These are phyloP conservation scores for Mus spretus DNA, from an alignment of 2,797 vertebrate genomes.

Conservation along the genomic window DNA sequence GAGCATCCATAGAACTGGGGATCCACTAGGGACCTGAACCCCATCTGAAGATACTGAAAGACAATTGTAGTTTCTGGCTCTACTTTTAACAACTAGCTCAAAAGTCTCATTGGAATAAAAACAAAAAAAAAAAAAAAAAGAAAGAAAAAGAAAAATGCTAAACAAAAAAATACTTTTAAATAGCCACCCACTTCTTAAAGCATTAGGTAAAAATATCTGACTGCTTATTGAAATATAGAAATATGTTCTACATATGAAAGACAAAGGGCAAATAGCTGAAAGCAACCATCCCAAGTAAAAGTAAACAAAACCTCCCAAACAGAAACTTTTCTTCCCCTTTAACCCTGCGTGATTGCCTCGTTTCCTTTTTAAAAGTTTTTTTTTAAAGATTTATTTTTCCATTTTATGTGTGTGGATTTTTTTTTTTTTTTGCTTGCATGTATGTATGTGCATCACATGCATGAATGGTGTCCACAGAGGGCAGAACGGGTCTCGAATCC, in stretches of 20 bases:
- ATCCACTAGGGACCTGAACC: background rate
- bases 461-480: background rate
- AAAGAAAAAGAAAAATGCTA: background rate
- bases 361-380: background rate
- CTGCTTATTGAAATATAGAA: constrained; percentile 10
- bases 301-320: background rate
- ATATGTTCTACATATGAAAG: background rate
- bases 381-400: background rate
- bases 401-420: background rate
- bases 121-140: background rate
- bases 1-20: background rate
- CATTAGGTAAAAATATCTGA: background rate
- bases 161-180: constrained; percentile 4
- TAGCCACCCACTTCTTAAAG: background rate
- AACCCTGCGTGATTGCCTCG: constrained; percentile 1
- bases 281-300: background rate
- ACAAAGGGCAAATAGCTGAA: background rate
- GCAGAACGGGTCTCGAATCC: background rate
- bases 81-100: constrained; percentile 16
- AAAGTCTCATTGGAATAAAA: background rate
- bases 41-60: background rate
- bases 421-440: background rate
- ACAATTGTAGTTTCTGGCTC: background rate
- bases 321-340: background rate
- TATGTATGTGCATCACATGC: background rate